phyloP scores from a whole-genome alignment of 2,797 vertebrate genomes.

The Syndactyla subalaris region DNA sequence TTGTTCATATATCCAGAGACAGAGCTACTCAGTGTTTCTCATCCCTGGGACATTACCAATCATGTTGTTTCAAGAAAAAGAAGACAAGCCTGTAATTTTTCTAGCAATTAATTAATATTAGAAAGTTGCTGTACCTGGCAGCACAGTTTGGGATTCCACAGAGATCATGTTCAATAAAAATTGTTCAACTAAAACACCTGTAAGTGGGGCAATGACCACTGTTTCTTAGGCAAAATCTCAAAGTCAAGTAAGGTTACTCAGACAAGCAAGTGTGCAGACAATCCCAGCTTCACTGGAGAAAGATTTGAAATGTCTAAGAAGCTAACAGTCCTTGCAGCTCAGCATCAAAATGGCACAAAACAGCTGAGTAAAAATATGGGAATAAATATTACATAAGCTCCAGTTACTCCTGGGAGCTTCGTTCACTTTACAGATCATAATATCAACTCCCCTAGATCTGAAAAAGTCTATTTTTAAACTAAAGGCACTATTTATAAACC shows the following conservation, averaged over 20 bases:
- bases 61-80: not conserved
- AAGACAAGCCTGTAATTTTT: not conserved
- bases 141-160: not conserved
- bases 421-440: conserved; percentile 62
- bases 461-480: conserved; percentile 65
- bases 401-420: conserved; percentile 43
- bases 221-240: not conserved
- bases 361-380: conserved; percentile 21
- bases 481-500: conserved; percentile 70
- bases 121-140: not conserved
- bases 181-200: not conserved
- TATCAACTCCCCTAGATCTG: conserved; percentile 50
- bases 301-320: conserved; percentile 35
- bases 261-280: not conserved
- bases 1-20: not conserved
- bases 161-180: not conserved
- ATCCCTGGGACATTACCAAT: not conserved
- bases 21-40: not conserved
- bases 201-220: not conserved
- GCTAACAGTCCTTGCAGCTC: not conserved
- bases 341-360: conserved; percentile 46
- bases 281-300: not conserved
- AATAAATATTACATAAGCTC: conserved; percentile 62
- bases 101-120: not conserved
- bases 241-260: conserved; percentile 16